Evolutionary conservation across 2,888 invertebrate species (phyloP).

Genomic region (Beris morrisii): DNA sequence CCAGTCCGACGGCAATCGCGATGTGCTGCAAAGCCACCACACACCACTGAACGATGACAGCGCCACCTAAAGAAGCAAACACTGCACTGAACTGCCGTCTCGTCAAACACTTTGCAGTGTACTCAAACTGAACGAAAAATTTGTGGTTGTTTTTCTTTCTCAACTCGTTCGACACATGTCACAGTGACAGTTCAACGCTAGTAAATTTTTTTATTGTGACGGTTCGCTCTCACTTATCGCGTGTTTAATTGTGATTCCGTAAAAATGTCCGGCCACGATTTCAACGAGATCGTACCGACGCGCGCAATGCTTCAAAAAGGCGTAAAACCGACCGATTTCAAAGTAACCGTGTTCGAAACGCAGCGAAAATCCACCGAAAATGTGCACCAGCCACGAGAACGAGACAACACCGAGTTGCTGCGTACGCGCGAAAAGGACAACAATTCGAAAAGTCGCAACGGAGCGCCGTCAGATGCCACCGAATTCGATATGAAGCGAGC

Average conservation of each 20-base stretch:
- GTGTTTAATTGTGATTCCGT: background rate
- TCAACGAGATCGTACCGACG: conserved; percentile 50
- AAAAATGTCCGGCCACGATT: conserved; percentile 18
- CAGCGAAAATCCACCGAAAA: conserved; percentile 37
- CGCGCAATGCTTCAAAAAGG: conserved; percentile 49
- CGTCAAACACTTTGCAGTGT: background rate
- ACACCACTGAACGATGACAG: conserved; percentile 21
- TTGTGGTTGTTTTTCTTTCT: conserved; percentile 17
- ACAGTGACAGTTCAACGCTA: background rate
- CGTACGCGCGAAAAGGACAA: background rate
- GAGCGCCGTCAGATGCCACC: conserved; percentile 36
- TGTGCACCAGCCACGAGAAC: no score
- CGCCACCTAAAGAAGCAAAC: background rate
- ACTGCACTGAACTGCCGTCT: background rate
- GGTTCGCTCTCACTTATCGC: no score
- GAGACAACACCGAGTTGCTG: background rate
- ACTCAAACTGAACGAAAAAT: conserved; percentile 17
- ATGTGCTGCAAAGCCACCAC: conserved; percentile 4
- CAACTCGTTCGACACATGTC: conserved; percentile 32
- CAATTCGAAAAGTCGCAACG: background rate
- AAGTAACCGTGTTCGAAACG: conserved; percentile 48
- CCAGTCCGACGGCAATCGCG: background rate
- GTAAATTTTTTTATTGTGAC: no score
- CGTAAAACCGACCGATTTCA: conserved; percentile 43
- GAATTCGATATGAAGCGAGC: conserved; percentile 75